Evolutionary conservation across 2,888 invertebrate species (phyloP).

Genomic region (Tinea semifulvella): DNA sequence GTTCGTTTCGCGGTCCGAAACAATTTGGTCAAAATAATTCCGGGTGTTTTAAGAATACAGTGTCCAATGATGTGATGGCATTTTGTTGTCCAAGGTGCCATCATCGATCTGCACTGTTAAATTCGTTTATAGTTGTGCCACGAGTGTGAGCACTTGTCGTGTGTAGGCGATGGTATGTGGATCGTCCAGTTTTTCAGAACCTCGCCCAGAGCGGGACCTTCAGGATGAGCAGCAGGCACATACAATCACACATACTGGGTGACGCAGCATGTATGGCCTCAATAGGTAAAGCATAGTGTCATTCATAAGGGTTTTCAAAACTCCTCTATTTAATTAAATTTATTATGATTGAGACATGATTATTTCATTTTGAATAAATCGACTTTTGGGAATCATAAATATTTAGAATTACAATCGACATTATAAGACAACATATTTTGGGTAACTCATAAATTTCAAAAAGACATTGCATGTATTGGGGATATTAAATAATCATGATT

Average conservation of each 20-base stretch:
- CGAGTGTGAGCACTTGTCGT: constrained; percentile 57
- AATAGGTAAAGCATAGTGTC: constrained; percentile 67
- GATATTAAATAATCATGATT: constrained; percentile 34
- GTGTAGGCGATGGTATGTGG: constrained; percentile 64
- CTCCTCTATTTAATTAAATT: neutral
- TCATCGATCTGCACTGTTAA: constrained; percentile 57
- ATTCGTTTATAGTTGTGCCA: constrained; percentile 38
- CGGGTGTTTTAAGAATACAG: constrained; percentile 39
- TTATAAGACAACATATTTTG: too few species aligned
- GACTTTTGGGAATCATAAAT: neutral
- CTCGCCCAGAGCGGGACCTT: constrained; percentile 59
- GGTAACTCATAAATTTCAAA: too few species aligned
- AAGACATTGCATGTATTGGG: neutral
- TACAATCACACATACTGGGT: constrained; percentile 58
- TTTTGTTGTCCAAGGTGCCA: constrained; percentile 56
- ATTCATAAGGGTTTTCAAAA: neutral
- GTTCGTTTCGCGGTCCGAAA: constrained; percentile 44
- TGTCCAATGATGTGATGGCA: constrained; percentile 62
- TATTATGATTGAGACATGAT: neutral
- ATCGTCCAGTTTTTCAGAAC: constrained; percentile 68
- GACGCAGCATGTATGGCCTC: constrained; percentile 53
- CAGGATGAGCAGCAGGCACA: constrained; percentile 52
- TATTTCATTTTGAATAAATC: constrained; percentile 1
- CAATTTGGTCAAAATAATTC: constrained; percentile 29
- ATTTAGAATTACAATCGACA: too few species aligned